Conservation (phyloP, 2,113 vertebrate genomes). For the Oxyura jamaicensis region DNA sequence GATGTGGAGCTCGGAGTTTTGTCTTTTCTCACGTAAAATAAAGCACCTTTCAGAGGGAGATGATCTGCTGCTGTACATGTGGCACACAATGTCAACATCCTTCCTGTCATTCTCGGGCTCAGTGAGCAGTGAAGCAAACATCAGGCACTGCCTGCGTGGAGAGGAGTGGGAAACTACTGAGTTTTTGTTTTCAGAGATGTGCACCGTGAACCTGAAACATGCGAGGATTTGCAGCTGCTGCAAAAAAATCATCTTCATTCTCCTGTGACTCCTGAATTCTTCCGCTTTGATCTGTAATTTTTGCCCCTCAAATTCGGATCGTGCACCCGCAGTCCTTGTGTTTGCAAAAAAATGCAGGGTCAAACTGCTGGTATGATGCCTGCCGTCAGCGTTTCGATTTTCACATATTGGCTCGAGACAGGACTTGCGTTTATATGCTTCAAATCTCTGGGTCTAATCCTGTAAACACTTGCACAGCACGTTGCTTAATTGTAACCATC, state of each 20-base stretch:
- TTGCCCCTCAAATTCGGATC: not conserved
- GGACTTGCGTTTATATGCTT: not conserved
- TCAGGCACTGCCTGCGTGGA: not conserved
- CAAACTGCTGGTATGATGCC: not conserved
- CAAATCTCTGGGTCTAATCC: constrained; percentile 19
- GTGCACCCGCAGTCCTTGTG: not conserved
- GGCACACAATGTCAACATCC: constrained; percentile 67
- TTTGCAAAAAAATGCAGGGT: not conserved
- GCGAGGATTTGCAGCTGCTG: not conserved
- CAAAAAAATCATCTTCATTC: not conserved
- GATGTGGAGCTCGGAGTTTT: constrained; percentile 53
- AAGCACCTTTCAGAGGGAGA: constrained; percentile 58
- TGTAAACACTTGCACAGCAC: not conserved
- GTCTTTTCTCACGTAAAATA: constrained; percentile 64
- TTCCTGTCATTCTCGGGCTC: constrained; percentile 53
- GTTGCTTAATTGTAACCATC: constrained; percentile 11
- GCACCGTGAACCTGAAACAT: not conserved
- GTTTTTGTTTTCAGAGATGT: constrained; percentile 44
- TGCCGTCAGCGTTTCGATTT: not conserved
- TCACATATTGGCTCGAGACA: not conserved
- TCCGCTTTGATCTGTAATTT: constrained; percentile 19
- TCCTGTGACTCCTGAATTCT: not conserved
- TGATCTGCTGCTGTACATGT: constrained; percentile 41
- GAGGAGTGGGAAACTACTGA: constrained; percentile 30
- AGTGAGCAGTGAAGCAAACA: constrained; percentile 53